These are phyloP conservation scores for Pithys albifrons DNA, from an alignment of 2,113 vertebrate species.

Conservation along the genomic window DNA sequence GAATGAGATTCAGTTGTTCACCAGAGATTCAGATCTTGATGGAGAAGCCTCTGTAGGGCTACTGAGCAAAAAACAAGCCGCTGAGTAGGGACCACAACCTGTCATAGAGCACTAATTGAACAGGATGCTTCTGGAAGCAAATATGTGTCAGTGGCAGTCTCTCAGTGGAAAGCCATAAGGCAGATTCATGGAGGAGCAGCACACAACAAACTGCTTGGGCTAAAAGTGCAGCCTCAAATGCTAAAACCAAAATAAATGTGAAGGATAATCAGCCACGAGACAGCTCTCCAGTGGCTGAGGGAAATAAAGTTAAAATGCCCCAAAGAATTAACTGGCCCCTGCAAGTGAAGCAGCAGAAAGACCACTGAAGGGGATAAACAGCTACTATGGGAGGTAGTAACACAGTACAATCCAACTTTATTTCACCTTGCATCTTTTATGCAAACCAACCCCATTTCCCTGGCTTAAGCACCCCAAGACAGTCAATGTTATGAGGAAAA, in stretches of 20 bases:
- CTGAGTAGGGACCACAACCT: constrained; percentile 31
- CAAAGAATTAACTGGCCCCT: not conserved
- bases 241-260: not conserved
- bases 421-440: not conserved
- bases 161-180: not conserved
- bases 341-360: not conserved
- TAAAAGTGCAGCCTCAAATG: constrained; percentile 10
- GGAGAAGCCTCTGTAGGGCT: constrained; percentile 66
- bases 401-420: not conserved
- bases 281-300: not conserved
- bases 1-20: constrained; percentile 72
- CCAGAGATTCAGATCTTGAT: constrained; percentile 65
- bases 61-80: constrained; percentile 65
- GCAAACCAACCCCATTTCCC: not conserved
- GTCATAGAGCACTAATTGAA: constrained; percentile 67
- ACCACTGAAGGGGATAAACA: not conserved
- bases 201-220: not conserved
- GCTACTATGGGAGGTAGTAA: not conserved
- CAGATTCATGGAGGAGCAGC: not conserved
- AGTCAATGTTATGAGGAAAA: not conserved
- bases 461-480: not conserved
- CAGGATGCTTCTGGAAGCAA: constrained; percentile 59
- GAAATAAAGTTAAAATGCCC: constrained; percentile 6
- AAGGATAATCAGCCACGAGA: not conserved
- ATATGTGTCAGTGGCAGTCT: constrained; percentile 15